Evolutionary conservation across 2,797 vertebrate genomes (phyloP).

Genomic region (Myotis planiceps): DNA sequence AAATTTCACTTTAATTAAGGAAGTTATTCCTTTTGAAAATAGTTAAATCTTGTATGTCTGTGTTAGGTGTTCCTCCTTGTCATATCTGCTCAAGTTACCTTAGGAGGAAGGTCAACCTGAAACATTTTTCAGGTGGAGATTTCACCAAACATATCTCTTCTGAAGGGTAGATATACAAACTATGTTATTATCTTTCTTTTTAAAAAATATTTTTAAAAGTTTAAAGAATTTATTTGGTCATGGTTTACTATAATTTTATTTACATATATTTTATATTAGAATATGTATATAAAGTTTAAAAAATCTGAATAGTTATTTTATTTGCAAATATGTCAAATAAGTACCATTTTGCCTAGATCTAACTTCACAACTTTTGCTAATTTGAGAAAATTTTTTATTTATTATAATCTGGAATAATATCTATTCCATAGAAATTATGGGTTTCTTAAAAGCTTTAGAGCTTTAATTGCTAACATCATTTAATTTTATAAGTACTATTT

Average conservation of each 20-base stretch:
- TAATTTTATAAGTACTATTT: neutral
- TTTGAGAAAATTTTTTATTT: neutral
- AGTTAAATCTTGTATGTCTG: neutral
- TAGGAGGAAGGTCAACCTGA: neutral
- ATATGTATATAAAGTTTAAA: neutral
- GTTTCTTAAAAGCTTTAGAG: neutral
- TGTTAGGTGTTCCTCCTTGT: neutral
- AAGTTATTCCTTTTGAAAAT: neutral
- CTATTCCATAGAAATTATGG: neutral
- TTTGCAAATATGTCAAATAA: neutral
- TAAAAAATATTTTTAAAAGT: neutral
- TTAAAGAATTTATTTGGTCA: neutral
- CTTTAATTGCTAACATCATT: neutral
- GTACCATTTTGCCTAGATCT: neutral
- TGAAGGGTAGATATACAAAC: neutral
- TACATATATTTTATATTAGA: neutral
- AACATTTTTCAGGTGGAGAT: neutral
- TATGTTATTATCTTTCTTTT: neutral
- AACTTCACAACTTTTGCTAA: neutral
- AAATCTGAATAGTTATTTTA: neutral
- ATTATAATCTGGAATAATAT: neutral
- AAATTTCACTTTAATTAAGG: neutral
- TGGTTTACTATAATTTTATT: neutral
- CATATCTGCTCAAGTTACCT: neutral
- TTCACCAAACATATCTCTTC: neutral